Conservation (phyloP, 2,113 vertebrate genomes). For the Eulemur rufifrons region DNA sequence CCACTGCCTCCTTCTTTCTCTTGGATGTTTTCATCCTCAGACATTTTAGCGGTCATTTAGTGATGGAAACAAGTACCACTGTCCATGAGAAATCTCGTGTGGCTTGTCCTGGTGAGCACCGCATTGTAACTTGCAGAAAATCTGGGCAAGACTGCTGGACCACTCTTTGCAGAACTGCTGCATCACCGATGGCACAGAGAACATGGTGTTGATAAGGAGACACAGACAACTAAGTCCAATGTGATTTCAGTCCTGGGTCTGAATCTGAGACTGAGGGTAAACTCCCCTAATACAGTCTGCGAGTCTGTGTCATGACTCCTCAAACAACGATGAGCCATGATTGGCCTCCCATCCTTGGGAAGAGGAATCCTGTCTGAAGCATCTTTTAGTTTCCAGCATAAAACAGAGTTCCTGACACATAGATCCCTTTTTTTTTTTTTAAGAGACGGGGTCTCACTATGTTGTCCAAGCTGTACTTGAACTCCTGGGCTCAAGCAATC, state of each 20-base stretch:
- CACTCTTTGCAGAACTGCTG: background rate
- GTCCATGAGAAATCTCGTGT: background rate
- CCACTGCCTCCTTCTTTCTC: background rate
- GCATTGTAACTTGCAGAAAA: background rate
- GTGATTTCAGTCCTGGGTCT: background rate
- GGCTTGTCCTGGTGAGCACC: background rate
- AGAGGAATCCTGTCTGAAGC: background rate
- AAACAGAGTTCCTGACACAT: background rate
- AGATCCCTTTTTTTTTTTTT: background rate
- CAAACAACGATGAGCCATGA: background rate
- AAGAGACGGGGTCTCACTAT: no score
- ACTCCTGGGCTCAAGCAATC: no score
- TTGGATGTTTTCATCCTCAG: background rate
- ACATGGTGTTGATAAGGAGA: no score
- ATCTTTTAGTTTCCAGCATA: background rate
- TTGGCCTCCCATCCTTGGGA: no score
- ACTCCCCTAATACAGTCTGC: accelerated
- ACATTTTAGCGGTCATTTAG: background rate
- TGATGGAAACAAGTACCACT: background rate
- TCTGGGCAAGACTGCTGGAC: no score
- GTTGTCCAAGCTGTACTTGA: no score
- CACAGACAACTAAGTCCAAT: accelerated
- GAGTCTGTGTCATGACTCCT: background rate
- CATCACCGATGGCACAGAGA: background rate
- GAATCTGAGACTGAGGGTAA: background rate